Evolutionary conservation across 2,113 vertebrate genomes (phyloP), one percentile per base, ranked within the genome.

Genomic region (Eurypyga helias): DNA sequence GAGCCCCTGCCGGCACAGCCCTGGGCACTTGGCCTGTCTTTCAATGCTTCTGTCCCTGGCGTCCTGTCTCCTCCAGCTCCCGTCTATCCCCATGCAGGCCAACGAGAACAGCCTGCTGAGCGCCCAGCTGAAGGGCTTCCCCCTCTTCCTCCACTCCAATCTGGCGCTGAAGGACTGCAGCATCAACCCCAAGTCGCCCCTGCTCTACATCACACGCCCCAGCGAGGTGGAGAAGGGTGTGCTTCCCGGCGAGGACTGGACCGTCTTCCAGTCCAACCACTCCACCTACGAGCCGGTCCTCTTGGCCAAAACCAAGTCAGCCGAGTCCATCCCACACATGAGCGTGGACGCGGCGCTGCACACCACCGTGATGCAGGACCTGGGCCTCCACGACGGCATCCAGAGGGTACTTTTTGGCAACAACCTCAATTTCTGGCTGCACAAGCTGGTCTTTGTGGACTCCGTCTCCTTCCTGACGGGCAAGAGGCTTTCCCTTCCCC

Each of bases 101-200:
- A 99, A 99, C 5, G 99, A 99, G 98, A 99, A 99, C 98, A 99
- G 99, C 96, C 98, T 99, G 92, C 98, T 99, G 95, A 99, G 99
- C 1, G 99, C 99, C 1, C 99, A 99, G 98, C 99, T 99, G 95
- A 99, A 99, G 97, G 99, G 99, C 86, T 99, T 99, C 96, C 99
- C 99, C 9, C 98, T 99, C 82, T 99, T 99, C 92, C 99, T 99
- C 38, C 99, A 99, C 97, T 99, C 99, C 10, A 99, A 99, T 97
- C 98, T 99, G 98, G 99, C 99, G 2, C 98, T 99, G 94, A 99
- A 99, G 97, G 99, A 99, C 98, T 99, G 99, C 98, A 99, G 98
- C 46, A 99, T 99, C 97, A 99, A 99, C 97, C 98, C 99, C 91
- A 99, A 99, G 96, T 99, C 99, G 0, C 99, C 99, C 1, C 98